phyloP scores from a whole-genome alignment of 2,888 invertebrate species.

The Dermolepida albohirtum region DNA sequence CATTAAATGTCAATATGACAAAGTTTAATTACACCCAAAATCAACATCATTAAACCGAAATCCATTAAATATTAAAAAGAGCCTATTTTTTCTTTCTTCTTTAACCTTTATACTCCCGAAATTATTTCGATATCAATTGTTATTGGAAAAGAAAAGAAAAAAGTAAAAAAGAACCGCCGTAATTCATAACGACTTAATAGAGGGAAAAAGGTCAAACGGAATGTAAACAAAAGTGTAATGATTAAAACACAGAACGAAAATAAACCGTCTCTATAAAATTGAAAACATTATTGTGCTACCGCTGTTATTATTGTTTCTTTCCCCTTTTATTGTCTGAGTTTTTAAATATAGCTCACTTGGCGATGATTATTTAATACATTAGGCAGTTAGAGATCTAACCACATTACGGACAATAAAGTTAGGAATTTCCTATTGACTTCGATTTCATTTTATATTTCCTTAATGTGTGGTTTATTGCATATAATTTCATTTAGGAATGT shows the following conservation, averaged over 20 bases:
- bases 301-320: too few species aligned
- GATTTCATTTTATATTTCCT: too few species aligned
- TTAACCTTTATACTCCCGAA: not conserved
- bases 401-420: too few species aligned
- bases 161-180: constrained; percentile 8
- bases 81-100: not conserved
- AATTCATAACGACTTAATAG: constrained; percentile 9
- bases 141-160: too few species aligned
- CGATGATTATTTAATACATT: too few species aligned
- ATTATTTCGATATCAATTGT: not conserved
- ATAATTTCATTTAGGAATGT: too few species aligned
- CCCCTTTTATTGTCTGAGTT: too few species aligned
- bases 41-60: constrained; percentile 21
- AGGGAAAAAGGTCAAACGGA: constrained; percentile 15
- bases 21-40: constrained; percentile 13
- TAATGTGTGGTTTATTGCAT: too few species aligned
- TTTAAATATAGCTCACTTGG: too few species aligned
- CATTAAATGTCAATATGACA: constrained; percentile 1
- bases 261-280: constrained; percentile 1
- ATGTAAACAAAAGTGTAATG: constrained; percentile 5
- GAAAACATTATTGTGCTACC: not conserved
- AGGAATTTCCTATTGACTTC: too few species aligned
- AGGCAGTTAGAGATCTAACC: too few species aligned
- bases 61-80: constrained; percentile 10
- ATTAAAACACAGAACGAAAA: not conserved